Conservation (phyloP, 2,797 vertebrate genomes). For the Myioborus melanocephalus region DNA sequence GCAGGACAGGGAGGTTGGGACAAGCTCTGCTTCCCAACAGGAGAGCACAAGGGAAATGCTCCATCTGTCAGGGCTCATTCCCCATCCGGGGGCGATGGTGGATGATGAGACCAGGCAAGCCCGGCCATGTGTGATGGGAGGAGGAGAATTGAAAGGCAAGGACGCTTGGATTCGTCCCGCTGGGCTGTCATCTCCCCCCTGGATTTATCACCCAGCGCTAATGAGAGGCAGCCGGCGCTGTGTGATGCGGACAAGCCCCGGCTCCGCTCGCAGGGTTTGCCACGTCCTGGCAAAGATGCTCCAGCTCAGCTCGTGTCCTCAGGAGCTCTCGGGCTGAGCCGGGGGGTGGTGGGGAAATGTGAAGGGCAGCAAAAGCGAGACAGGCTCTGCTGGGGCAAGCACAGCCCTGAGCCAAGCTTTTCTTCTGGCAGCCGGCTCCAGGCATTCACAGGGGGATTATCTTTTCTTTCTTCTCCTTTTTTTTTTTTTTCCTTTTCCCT, state of each 20-base stretch:
- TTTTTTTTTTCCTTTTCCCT: accelerated
- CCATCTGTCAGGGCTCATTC: not conserved
- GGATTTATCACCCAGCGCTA: conserved; percentile 16
- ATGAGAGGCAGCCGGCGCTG: conserved; percentile 20
- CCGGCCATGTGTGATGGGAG: not conserved
- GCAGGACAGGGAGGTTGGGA: not conserved
- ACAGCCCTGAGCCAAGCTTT: not conserved
- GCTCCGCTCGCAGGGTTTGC: not conserved
- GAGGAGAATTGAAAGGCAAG: not conserved
- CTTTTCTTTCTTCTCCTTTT: not conserved
- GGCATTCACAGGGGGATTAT: not conserved
- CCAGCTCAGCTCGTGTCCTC: not conserved
- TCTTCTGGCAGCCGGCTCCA: not conserved
- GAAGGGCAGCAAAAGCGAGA: not conserved
- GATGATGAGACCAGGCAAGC: not conserved
- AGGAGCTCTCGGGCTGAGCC: not conserved
- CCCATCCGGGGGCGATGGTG: not conserved
- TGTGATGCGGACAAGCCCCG: not conserved
- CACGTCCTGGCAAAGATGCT: not conserved
- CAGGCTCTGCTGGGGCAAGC: not conserved
- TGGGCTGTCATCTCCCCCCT: not conserved
- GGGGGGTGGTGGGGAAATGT: not conserved
- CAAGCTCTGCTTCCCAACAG: not conserved
- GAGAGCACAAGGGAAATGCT: not conserved
- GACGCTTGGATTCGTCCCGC: not conserved